Conservation (phyloP, 2,888 invertebrate species). For the Tiphia femorata region DNA sequence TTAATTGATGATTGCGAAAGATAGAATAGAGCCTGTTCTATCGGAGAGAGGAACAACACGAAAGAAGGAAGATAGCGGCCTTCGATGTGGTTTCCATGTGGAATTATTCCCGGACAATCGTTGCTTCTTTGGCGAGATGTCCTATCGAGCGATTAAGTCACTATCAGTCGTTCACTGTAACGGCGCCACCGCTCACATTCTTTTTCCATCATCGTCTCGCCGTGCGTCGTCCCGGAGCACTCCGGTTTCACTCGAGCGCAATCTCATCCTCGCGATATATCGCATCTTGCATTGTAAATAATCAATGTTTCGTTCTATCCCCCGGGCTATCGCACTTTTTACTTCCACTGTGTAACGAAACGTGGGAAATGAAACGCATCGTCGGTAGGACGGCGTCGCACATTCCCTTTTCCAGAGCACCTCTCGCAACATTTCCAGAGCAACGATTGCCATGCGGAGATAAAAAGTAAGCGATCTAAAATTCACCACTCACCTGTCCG, state of each 20-base stretch:
- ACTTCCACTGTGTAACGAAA: background rate
- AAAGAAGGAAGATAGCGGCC: too few relatives aligned
- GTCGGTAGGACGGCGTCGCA: too few relatives aligned
- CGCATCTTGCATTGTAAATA: slow-evolving; percentile 1
- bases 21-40: too few relatives aligned
- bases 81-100: too few relatives aligned
- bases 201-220: slow-evolving; percentile 7
- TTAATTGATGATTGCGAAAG: too few relatives aligned
- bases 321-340: background rate
- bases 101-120: background rate
- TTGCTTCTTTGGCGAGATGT: slow-evolving; percentile 13
- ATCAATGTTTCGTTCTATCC: background rate
- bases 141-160: slow-evolving; percentile 15
- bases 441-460: too few relatives aligned
- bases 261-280: slow-evolving; percentile 6
- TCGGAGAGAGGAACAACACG: too few relatives aligned
- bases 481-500: too few relatives aligned
- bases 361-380: background rate
- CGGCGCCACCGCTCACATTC: slow-evolving; percentile 8
- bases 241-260: background rate
- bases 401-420: too few relatives aligned
- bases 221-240: background rate
- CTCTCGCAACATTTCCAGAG: too few relatives aligned
- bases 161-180: slow-evolving; percentile 21
- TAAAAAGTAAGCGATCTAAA: too few relatives aligned